phyloP scores from a whole-genome alignment of 1,140 invertebrate genomes.

The Drosophila nigrodunni region DNA sequence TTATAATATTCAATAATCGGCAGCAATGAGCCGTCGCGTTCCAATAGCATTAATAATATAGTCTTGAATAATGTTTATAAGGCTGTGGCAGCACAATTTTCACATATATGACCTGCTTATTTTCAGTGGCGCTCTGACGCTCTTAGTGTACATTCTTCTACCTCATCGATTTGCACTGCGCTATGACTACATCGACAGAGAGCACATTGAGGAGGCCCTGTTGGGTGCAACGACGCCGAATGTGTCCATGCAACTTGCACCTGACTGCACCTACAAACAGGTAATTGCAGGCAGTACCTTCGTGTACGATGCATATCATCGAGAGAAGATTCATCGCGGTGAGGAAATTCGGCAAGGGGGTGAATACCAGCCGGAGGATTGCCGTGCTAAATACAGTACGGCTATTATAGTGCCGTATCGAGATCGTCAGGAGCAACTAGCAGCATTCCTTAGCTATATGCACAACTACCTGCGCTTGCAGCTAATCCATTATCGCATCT shows the following conservation, averaged over 20 bases:
- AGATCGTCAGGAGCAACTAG: slow-evolving; percentile 92
- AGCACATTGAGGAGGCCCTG: slow-evolving; percentile 61
- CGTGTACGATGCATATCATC: slow-evolving; percentile 66
- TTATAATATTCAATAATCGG: slow-evolving; percentile 4
- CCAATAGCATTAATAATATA: slow-evolving; percentile 1
- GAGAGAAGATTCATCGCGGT: slow-evolving; percentile 52
- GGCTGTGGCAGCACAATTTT: slow-evolving; percentile 60
- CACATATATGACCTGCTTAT: slow-evolving; percentile 63
- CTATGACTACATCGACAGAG: slow-evolving; percentile 69
- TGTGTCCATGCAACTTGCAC: slow-evolving; percentile 58
- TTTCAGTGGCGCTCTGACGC: slow-evolving; percentile 44
- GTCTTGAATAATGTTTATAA: slow-evolving; percentile 61
- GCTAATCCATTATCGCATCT: slow-evolving; percentile 92
- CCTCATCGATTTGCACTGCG: slow-evolving; percentile 80
- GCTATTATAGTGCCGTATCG: slow-evolving; percentile 96
- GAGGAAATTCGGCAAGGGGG: slow-evolving; percentile 72
- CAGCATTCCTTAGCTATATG: slow-evolving; percentile 93
- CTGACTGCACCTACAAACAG: slow-evolving; percentile 73
- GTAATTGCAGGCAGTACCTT: slow-evolving; percentile 68
- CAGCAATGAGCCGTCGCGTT: slow-evolving; percentile 23
- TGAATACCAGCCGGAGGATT: slow-evolving; percentile 87
- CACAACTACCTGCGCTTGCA: slow-evolving; percentile 95
- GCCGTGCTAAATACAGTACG: slow-evolving; percentile 90
- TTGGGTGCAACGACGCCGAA: slow-evolving; percentile 64
- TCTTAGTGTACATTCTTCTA: slow-evolving; percentile 69